Evolutionary conservation across 2,113 vertebrate species (phyloP).

Genomic region (Uria aalge): DNA sequence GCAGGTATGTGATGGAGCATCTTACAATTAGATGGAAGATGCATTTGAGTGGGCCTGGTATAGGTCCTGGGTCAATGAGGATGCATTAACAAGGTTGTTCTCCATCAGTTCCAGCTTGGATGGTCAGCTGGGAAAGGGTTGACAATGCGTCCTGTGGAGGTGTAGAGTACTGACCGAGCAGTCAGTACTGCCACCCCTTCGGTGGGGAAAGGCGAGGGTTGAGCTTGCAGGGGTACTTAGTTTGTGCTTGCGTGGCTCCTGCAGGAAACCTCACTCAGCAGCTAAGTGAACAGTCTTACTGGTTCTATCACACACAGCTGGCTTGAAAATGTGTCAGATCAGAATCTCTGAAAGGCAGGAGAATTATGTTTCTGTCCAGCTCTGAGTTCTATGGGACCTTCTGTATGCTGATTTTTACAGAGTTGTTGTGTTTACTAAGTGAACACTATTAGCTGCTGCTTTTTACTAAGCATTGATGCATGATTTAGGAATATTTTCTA

Average conservation of each 20-base stretch:
- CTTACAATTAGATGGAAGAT: background rate
- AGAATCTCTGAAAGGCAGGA: background rate
- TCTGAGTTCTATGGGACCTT: background rate
- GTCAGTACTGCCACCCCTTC: background rate
- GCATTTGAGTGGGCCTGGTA: background rate
- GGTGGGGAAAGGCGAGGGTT: background rate
- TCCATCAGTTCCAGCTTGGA: background rate
- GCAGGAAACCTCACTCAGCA: background rate
- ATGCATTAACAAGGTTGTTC: background rate
- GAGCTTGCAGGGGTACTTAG: background rate
- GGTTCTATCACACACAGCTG: background rate
- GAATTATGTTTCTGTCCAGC: background rate
- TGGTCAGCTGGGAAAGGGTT: background rate
- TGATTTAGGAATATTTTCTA: background rate
- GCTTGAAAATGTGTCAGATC: background rate
- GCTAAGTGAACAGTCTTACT: background rate
- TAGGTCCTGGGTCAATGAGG: background rate
- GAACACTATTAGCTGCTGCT: background rate
- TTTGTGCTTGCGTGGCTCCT: background rate
- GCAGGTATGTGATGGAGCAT: accelerated
- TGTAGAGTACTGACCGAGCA: background rate
- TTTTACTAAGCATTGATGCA: background rate
- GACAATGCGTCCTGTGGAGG: background rate
- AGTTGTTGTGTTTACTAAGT: background rate
- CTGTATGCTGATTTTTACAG: background rate